Percentiles rank a stretch among this genome's conserved stretches.
These are phyloP conservation scores for Orius insidiosus DNA, from an alignment of 1,140 invertebrate species.

Conservation along the genomic window DNA sequence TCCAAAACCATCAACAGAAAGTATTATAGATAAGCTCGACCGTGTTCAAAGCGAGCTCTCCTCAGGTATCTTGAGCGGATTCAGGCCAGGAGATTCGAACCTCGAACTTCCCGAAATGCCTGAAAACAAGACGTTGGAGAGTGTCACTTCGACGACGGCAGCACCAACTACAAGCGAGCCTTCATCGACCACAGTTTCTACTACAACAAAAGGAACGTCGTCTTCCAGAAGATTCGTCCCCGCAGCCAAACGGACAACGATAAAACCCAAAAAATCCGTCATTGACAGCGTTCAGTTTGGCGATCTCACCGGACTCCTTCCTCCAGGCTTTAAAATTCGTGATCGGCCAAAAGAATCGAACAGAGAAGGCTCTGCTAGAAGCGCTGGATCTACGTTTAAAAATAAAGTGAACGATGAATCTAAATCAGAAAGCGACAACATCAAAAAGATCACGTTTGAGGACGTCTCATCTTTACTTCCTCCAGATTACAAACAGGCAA, in stretches of 20 bases:
- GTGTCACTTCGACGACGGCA: slow-evolving; percentile 10
- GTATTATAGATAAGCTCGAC: slow-evolving; percentile 67
- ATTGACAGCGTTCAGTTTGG: slow-evolving; percentile 41
- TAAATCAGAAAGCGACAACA: slow-evolving; percentile 18
- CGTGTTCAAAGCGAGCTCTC: slow-evolving; percentile 65
- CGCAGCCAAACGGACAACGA: slow-evolving; percentile 30
- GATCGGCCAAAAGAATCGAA: slow-evolving; percentile 31
- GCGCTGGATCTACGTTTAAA: slow-evolving; percentile 14
- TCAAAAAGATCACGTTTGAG: slow-evolving; percentile 24
- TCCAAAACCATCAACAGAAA: slow-evolving; percentile 45
- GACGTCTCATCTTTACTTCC: slow-evolving; percentile 25
- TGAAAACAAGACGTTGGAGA: slow-evolving; percentile 32
- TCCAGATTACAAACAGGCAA: slow-evolving; percentile 22
- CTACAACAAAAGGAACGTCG: slow-evolving; percentile 27
- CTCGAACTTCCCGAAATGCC: slow-evolving; percentile 26
- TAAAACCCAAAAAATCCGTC: slow-evolving; percentile 26
- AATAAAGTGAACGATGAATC: slow-evolving; percentile 31
- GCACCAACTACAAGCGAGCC: slow-evolving; percentile 23
- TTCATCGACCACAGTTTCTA: slow-evolving; percentile 29
- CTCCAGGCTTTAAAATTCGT: slow-evolving; percentile 34
- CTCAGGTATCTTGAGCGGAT: slow-evolving; percentile 40
- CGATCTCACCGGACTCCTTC: slow-evolving; percentile 34
- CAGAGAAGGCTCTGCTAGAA: slow-evolving; percentile 14
- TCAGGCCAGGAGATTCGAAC: slow-evolving; percentile 26
- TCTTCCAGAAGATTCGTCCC: slow-evolving; percentile 47